Evolutionary conservation across 2,797 vertebrate genomes (phyloP).

Genomic region (Siniperca scherzeri): DNA sequence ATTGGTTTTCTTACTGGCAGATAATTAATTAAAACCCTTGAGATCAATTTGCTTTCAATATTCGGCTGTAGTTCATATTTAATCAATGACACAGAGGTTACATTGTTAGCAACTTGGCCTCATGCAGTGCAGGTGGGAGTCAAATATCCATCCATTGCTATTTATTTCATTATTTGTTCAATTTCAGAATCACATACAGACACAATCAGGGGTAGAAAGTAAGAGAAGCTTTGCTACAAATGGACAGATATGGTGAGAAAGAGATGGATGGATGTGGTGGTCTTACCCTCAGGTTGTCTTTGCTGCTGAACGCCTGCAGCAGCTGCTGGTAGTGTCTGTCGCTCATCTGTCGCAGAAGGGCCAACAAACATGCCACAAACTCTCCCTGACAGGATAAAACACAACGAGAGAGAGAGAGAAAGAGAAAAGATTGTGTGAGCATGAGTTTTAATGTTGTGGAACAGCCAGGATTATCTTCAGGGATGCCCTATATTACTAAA

Average conservation of each 20-base stretch:
- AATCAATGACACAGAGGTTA: not conserved
- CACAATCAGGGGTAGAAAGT: not conserved
- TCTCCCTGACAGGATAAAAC: conserved; percentile 88
- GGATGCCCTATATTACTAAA: not conserved
- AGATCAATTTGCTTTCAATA: not conserved
- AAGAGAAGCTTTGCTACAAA: not conserved
- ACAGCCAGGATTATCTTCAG: not conserved
- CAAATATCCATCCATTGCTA: not conserved
- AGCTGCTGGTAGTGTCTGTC: conserved; percentile 98
- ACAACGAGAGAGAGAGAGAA: not conserved
- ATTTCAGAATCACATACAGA: not conserved
- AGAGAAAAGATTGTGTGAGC: not conserved
- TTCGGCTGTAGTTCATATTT: not conserved
- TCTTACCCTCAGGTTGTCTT: conserved; percentile 95
- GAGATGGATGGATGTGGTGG: not conserved
- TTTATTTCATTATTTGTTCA: not conserved
- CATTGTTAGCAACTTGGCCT: not conserved
- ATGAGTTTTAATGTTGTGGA: not conserved
- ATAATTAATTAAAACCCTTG: not conserved
- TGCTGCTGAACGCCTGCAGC: conserved; percentile 94
- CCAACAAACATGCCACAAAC: conserved; percentile 96
- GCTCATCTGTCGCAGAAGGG: conserved; percentile 96
- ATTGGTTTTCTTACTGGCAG: not conserved
- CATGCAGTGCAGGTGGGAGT: not conserved
- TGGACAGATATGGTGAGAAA: not conserved